Evolutionary conservation across 2,797 vertebrate genomes (phyloP), one percentile per base, ranked within the genome.

Genomic region (Hemibagrus guttatus): DNA sequence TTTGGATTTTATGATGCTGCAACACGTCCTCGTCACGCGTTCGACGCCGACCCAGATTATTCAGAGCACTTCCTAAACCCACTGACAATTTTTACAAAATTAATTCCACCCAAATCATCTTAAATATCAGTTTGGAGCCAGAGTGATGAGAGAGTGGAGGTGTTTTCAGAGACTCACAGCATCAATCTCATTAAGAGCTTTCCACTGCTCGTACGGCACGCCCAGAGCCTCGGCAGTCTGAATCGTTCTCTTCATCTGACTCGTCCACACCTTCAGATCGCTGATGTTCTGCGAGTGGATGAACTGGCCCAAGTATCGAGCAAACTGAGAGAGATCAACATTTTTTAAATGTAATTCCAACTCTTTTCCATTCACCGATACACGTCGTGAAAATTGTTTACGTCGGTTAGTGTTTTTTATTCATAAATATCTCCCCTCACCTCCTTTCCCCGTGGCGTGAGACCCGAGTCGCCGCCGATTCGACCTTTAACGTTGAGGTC

Each of bases 161-260:
- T 16, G 14, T 26, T 26, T 14, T 16, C 5, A n/a, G 46, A 19
- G 0, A 93, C 95, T 96, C 93, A 99, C 98, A 0, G 98, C 98
- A 46, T 99, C 98, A 0, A 99, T 99, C 93, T 99, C 98, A 0
- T 99, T 99, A 84, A 99, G 96, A 91, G 97, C 97, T 91, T 99
- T 99, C 98, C 98, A 99, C 95, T 99, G 98, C 81, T 99, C 98
- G 0, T 99, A 99, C 52, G 98, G 97, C 74, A 97, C 97, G 0
- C 89, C 93, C 89, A 99, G 93, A 0, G 96, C 97, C 91, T 99
- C 98, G 0, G 98, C 98, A 0, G 98, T 99, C 95, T 99, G 98
- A 93, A 99, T 99, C 8, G 98, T 99, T 89, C 98, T 96, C 94
- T 98, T 99, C 98, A 99, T 99, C 93, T 99, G 98, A 92, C 98